Conservation (phyloP, 2,797 vertebrate species). For the Gallinago nigripennis region DNA sequence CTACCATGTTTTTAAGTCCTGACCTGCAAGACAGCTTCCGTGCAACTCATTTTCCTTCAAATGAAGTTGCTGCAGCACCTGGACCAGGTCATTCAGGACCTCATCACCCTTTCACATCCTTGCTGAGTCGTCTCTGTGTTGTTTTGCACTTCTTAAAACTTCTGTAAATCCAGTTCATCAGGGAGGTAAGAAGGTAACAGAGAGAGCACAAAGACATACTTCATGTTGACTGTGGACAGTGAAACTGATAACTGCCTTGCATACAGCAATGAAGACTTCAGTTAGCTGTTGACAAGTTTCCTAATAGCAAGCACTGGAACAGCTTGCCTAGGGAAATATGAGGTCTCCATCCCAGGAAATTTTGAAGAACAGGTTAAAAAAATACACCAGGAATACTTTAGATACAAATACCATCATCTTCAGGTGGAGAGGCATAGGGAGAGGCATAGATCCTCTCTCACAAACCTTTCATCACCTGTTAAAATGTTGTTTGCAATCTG, state of each 20-base stretch:
- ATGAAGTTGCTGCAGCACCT: not conserved
- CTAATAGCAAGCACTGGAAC: not conserved
- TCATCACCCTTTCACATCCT: not conserved
- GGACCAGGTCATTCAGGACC: not conserved
- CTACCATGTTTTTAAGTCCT: not conserved
- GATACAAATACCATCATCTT: not conserved
- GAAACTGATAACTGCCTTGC: not conserved
- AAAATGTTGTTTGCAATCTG: not conserved
- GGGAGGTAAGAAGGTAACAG: not conserved
- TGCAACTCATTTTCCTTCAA: not conserved
- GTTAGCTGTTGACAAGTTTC: not conserved
- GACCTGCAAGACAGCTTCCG: not conserved
- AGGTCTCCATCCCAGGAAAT: not conserved
- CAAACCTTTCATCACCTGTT: not conserved
- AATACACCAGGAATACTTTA: not conserved
- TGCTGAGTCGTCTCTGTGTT: not conserved
- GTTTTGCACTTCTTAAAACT: not conserved
- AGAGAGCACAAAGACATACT: not conserved
- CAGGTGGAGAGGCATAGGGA: not conserved
- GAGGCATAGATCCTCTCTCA: not conserved
- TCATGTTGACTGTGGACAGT: not conserved
- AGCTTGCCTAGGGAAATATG: not conserved
- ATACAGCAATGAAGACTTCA: not conserved
- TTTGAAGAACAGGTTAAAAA: not conserved
- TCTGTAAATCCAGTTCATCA: not conserved